These are phyloP conservation scores for Drosophila albomicans DNA, from an alignment of 1,140 invertebrate species.

Conservation along the genomic window DNA sequence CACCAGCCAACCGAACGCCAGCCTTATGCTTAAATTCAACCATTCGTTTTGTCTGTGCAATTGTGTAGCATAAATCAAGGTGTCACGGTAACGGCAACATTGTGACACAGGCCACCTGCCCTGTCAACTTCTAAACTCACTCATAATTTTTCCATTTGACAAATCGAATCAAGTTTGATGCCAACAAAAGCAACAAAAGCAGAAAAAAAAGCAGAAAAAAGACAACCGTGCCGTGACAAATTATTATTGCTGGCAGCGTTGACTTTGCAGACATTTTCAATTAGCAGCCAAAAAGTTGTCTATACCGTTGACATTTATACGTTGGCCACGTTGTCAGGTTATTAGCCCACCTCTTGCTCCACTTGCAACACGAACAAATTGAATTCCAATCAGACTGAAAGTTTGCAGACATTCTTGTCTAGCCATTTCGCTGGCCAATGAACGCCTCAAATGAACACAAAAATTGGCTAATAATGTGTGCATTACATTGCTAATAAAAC, in stretches of 20 bases:
- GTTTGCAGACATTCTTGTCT: constrained; percentile 60
- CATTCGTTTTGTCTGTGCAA: constrained; percentile 2
- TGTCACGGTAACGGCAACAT: constrained; percentile 5
- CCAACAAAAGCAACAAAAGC: background rate
- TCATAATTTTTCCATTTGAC: constrained; percentile 46
- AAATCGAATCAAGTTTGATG: constrained; percentile 25
- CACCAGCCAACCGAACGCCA: constrained; percentile 23
- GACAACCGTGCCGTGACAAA: constrained; percentile 6
- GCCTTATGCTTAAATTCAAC: background rate
- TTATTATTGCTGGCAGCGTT: constrained; percentile 40
- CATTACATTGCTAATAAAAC: background rate
- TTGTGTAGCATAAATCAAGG: constrained; percentile 51
- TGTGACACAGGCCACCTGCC: constrained; percentile 23
- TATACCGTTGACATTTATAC: constrained; percentile 32
- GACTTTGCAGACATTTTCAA: constrained; percentile 72
- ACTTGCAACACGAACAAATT: constrained; percentile 26
- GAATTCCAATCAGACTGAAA: constrained; percentile 55
- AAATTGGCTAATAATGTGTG: constrained; percentile 6
- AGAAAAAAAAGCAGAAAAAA: background rate
- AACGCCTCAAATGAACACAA: background rate
- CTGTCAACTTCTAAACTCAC: constrained; percentile 30
- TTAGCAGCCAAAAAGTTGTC: constrained; percentile 55
- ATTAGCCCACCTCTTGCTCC: constrained; percentile 10
- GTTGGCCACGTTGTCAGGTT: constrained; percentile 23
- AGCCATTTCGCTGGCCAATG: background rate